These are phyloP conservation scores for Falco concolor DNA, from an alignment of 2,797 vertebrate genomes.

Conservation along the genomic window DNA sequence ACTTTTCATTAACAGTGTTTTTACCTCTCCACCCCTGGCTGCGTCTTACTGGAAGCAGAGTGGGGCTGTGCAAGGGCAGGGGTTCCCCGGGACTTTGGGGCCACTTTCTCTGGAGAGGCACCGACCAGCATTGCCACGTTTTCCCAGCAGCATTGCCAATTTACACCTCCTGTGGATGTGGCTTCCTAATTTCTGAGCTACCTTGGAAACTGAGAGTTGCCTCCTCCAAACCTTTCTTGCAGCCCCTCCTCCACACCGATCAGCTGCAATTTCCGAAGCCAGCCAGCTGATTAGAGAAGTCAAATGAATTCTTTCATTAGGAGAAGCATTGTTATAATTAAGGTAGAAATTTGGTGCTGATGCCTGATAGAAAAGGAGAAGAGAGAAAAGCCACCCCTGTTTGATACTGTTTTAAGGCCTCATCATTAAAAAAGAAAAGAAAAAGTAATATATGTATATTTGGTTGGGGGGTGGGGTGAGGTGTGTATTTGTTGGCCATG, in stretches of 20 bases:
- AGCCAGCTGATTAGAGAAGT: conserved; percentile 28
- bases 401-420: background rate
- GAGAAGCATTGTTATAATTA: conserved; percentile 37
- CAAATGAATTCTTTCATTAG: conserved; percentile 50
- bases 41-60: background rate
- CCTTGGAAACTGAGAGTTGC: background rate
- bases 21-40: background rate
- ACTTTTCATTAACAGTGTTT: background rate
- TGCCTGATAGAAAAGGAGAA: background rate
- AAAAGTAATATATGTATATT: background rate
- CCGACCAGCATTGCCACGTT: background rate
- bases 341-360: conserved; percentile 3
- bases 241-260: background rate
- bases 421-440: background rate
- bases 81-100: background rate
- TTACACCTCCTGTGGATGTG: background rate
- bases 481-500: background rate
- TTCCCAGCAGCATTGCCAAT: background rate
- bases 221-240: background rate
- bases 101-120: background rate
- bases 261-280: background rate
- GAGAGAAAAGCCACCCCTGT: background rate
- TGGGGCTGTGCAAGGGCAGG: background rate
- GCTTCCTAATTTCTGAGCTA: background rate
- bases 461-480: background rate